Conservation (phyloP, 2,888 invertebrate genomes). For the Morpho achilles region DNA sequence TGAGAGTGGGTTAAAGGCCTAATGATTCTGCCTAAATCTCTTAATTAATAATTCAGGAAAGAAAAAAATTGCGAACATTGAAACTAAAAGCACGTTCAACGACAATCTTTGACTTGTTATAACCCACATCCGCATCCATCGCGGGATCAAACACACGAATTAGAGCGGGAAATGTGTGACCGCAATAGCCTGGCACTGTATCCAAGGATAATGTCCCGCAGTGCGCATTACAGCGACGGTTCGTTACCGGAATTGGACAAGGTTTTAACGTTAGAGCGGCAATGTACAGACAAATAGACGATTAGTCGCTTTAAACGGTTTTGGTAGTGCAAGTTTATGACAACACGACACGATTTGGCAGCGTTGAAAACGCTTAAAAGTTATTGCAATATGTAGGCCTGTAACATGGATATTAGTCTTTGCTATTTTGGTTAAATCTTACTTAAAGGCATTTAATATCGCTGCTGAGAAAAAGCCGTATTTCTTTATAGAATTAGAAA, state of each 20-base stretch:
- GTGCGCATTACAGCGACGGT: slow-evolving; percentile 41
- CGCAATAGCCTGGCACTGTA: slow-evolving; percentile 35
- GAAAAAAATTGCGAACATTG: not conserved
- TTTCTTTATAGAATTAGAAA: too few relatives aligned
- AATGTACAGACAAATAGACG: slow-evolving; percentile 22
- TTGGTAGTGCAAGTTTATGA: slow-evolving; percentile 8
- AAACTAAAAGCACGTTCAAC: not conserved
- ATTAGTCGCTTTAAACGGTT: slow-evolving; percentile 8
- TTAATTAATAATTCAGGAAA: too few relatives aligned
- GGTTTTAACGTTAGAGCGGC: slow-evolving; percentile 22
- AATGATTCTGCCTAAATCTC: too few relatives aligned
- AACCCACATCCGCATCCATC: slow-evolving; percentile 20
- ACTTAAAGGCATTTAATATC: not conserved
- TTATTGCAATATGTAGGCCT: slow-evolving; percentile 16
- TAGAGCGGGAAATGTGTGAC: slow-evolving; percentile 26
- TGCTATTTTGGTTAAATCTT: not conserved
- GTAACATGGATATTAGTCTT: slow-evolving; percentile 9
- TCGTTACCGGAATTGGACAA: slow-evolving; percentile 23
- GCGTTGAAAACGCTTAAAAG: slow-evolving; percentile 14
- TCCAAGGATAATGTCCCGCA: slow-evolving; percentile 41
- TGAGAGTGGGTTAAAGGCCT: too few relatives aligned
- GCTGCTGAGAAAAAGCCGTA: too few relatives aligned
- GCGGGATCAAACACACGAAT: slow-evolving; percentile 24
- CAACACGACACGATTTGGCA: slow-evolving; percentile 22
- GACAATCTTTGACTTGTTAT: slow-evolving; percentile 17